Evolutionary conservation across 1,140 invertebrate genomes (phyloP).

Genomic region (Orchestia grillus): DNA sequence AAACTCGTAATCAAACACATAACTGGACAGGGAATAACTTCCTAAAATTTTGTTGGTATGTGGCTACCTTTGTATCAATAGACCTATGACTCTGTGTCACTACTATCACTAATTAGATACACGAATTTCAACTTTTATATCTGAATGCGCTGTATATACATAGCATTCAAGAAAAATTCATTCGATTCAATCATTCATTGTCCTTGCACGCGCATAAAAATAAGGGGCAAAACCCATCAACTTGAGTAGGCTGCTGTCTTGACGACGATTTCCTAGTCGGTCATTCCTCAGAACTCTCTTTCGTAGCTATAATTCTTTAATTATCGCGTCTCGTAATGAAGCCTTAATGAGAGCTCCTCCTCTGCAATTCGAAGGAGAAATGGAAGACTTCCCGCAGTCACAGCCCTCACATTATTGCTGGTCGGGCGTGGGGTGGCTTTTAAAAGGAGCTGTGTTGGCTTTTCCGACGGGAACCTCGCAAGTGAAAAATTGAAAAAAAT

Average conservation of each 20-base stretch:
- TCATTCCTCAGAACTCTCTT: slow-evolving; percentile 8
- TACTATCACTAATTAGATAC: no score
- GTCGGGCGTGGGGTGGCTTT: neutral
- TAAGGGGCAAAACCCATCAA: neutral
- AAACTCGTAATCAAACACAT: no score
- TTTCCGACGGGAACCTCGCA: neutral
- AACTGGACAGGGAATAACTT: no score
- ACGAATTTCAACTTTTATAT: no score
- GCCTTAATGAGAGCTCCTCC: slow-evolving; percentile 33
- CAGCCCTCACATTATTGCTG: slow-evolving; percentile 16
- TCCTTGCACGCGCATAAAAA: neutral
- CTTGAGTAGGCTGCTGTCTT: neutral
- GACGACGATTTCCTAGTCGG: neutral
- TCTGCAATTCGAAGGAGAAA: slow-evolving; percentile 6
- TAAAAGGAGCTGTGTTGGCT: neutral
- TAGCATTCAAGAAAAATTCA: no score
- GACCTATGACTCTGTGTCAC: no score
- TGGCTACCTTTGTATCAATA: no score
- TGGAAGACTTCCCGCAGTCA: slow-evolving; percentile 44
- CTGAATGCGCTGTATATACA: no score
- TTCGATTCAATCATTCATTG: neutral
- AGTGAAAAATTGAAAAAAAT: neutral
- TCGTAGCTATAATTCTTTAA: slow-evolving; percentile 25
- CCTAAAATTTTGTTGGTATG: no score
- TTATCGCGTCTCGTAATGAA: slow-evolving; percentile 45